Percentiles rank a stretch among this genome's conserved stretches.
Conservation (phyloP, 2,797 vertebrate species). For the Chaetophractus vellerosus region DNA sequence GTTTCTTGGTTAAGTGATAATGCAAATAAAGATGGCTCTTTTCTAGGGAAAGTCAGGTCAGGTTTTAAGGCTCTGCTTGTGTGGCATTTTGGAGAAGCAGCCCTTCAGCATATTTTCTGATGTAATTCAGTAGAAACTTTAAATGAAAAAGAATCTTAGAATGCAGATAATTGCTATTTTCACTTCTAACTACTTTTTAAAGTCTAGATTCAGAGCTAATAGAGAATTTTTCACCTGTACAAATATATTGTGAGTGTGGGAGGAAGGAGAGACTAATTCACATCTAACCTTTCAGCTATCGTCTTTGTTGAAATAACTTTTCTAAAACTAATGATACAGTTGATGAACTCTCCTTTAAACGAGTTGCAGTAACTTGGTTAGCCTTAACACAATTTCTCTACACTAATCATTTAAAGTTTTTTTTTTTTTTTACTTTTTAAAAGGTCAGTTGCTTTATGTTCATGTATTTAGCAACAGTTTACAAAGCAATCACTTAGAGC, state of each 20-base stretch:
- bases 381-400: slow-evolving; percentile 62
- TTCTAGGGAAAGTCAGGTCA: slow-evolving; percentile 45
- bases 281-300: slow-evolving; percentile 60
- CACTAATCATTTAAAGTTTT: slow-evolving; percentile 62
- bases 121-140: slow-evolving; percentile 61
- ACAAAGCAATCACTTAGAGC: slow-evolving; percentile 79
- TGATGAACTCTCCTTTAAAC: slow-evolving; percentile 55
- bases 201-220: slow-evolving; percentile 68
- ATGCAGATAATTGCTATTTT: slow-evolving; percentile 72
- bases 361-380: slow-evolving; percentile 41
- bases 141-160: slow-evolving; percentile 64
- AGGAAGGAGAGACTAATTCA: slow-evolving; percentile 56
- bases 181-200: slow-evolving; percentile 71
- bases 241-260: slow-evolving; percentile 55
- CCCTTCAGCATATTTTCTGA: slow-evolving; percentile 50
- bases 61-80: slow-evolving; percentile 36
- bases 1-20: background rate
- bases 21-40: background rate
- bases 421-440: slow-evolving; percentile 31
- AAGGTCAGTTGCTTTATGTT: slow-evolving; percentile 84
- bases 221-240: slow-evolving; percentile 1
- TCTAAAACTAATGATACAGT: slow-evolving; percentile 65
- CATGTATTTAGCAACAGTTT: slow-evolving; percentile 81
- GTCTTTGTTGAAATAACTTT: slow-evolving; percentile 74
- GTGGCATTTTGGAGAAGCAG: background rate